Conservation (phyloP, 2,113 vertebrate genomes). For the Clarias magur region DNA sequence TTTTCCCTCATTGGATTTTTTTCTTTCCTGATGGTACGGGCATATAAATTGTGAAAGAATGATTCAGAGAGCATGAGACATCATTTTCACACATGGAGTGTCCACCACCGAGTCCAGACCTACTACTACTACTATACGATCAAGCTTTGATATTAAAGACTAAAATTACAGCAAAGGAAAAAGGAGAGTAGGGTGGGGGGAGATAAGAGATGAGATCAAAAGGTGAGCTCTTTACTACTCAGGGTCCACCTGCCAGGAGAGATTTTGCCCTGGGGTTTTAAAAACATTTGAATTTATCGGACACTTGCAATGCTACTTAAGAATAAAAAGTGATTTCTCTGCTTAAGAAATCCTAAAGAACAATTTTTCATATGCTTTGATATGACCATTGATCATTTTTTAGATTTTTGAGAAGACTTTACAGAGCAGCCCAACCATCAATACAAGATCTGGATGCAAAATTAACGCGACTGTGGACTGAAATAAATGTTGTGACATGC, state of each 20-base stretch:
- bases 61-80: no score
- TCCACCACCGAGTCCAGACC: no score
- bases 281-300: background rate
- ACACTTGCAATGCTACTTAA: background rate
- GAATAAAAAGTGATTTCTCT: background rate
- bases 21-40: no score
- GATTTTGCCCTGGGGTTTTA: background rate
- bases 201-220: background rate
- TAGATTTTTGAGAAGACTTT: no score
- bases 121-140: background rate
- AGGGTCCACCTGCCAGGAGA: background rate
- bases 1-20: no score
- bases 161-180: constrained; percentile 21
- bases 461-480: no score
- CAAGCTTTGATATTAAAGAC: constrained; percentile 29
- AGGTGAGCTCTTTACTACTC: background rate
- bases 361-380: background rate
- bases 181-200: constrained; percentile 1
- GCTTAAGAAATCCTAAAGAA: background rate
- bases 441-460: no score
- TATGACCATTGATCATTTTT: no score
- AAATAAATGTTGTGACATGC: no score
- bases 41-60: no score
- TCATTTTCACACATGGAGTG: no score
- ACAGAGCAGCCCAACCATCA: no score